phyloP scores from a whole-genome alignment of 2,797 vertebrate genomes.

The Bufotes viridis region DNA sequence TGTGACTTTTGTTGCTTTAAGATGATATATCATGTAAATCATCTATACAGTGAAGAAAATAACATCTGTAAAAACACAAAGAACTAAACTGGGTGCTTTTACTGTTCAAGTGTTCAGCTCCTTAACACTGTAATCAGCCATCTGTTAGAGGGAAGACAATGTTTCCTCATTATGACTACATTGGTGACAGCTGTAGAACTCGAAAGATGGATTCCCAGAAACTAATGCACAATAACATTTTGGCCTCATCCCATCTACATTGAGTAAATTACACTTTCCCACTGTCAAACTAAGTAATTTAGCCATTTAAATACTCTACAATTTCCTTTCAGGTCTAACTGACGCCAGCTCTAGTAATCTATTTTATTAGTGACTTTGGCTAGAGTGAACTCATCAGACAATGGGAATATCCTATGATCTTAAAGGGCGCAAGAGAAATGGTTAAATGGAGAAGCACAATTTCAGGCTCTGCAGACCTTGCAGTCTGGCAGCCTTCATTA shows the following conservation, averaged over 20 bases:
- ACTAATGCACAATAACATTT: slow-evolving; percentile 43
- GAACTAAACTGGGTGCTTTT: slow-evolving; percentile 16
- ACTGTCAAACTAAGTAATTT: slow-evolving; percentile 36
- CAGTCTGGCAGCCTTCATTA: slow-evolving; percentile 11
- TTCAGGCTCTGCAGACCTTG: not conserved
- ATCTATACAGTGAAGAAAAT: slow-evolving; percentile 3
- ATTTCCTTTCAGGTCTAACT: slow-evolving; percentile 28
- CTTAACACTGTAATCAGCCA: slow-evolving; percentile 52
- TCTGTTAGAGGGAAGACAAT: slow-evolving; percentile 50
- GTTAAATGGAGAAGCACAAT: not conserved
- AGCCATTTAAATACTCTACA: slow-evolving; percentile 43
- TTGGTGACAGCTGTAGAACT: slow-evolving; percentile 41
- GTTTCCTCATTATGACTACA: slow-evolving; percentile 43
- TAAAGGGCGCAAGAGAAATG: slow-evolving; percentile 8
- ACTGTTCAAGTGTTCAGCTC: slow-evolving; percentile 1
- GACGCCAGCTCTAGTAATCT: slow-evolving; percentile 16
- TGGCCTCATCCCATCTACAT: slow-evolving; percentile 41
- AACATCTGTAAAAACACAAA: slow-evolving; percentile 24
- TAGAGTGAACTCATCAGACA: slow-evolving; percentile 22
- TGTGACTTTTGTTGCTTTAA: not conserved
- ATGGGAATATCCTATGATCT: not conserved
- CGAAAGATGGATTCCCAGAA: slow-evolving; percentile 33
- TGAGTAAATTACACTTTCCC: slow-evolving; percentile 38
- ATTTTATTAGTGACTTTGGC: slow-evolving; percentile 12
- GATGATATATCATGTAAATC: not conserved